Base-by-base conservation (phyloP, 2,113 vertebrate species). In the Urocynchramus pylzowi region DNA sequence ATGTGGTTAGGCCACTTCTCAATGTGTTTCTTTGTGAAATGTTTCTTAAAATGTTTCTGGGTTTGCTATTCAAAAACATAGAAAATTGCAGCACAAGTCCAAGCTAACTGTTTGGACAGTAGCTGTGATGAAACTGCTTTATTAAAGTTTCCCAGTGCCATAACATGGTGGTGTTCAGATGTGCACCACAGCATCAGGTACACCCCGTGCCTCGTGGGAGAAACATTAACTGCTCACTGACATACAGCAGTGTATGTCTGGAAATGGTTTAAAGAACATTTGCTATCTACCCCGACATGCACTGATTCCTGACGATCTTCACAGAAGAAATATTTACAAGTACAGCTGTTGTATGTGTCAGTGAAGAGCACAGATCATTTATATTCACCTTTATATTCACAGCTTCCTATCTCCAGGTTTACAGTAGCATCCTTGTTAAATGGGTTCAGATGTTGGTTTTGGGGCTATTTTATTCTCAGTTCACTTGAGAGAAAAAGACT, bases 131-230 rank as follows among this genome's bases (percentile, higher is more conserved):
- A 86, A 68, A 59, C 15, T 26, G 30, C 28, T 56, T 75, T 37
- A 22, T 28, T 54, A 23, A 53, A 57, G 28, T 45, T 50, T 67
- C 42, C 18, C 5, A 3, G 19, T 41, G 15, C 35, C 19, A 2
- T 28, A 52, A 73, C 0, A 1, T 0, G 1, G n/a, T 0, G 0
- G 11, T 1, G 0, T 57, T 56, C 2, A 6, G 33, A 16, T 28
- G 27, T 20, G 18, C 10, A 10, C 27, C 65, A 24, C 17, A 44
- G 69, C 35, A 30, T 24, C 30, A 14, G 30, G 27, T 68, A 21
- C 45, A 0, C 0, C 19, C 33, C 1, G 0, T 22, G 18, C 45
- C 16, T 16, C 0, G 0, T 16, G 35, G 33, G 44, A 69, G 31
- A 52, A 20, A 18, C 17, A 5, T 28, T 13, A 16, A n/a, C 31